Conservation (phyloP, 2,888 invertebrate genomes). For the Gisinianus flammeolus region DNA sequence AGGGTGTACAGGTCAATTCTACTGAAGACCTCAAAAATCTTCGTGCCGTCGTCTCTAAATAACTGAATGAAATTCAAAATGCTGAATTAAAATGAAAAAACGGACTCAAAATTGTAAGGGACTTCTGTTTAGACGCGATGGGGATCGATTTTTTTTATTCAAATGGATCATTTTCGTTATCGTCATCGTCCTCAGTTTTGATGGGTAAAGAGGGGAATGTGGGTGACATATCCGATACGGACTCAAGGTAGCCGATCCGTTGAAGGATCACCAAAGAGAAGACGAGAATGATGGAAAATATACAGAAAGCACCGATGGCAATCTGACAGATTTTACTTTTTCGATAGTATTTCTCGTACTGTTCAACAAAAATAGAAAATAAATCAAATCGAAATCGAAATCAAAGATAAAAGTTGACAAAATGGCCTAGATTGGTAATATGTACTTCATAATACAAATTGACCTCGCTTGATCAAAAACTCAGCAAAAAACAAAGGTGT, state of each 20-base stretch:
- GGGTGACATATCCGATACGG: neutral
- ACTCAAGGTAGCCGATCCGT: neutral
- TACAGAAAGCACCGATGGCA: constrained; percentile 5
- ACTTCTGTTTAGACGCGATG: no score
- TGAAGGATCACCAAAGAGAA: neutral
- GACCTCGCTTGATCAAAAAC: neutral
- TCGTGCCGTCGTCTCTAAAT: no score
- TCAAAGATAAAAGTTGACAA: neutral
- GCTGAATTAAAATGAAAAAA: no score
- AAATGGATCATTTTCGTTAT: no score
- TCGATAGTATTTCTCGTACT: constrained; percentile 42
- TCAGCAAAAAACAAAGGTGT: neutral
- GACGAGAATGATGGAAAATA: neutral
- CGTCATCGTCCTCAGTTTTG: no score
- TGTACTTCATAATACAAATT: neutral
- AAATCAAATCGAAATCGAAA: no score
- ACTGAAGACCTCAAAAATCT: no score
- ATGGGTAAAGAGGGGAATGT: no score
- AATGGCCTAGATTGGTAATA: neutral
- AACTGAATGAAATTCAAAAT: no score
- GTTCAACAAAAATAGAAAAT: neutral
- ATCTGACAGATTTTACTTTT: constrained; percentile 21
- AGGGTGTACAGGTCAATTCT: no score
- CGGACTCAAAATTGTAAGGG: no score
- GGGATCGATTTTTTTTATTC: no score